Percentiles rank a stretch among this genome's conserved stretches.
phyloP scores from a whole-genome alignment of 2,797 vertebrate species.

The Siniperca obscura region DNA sequence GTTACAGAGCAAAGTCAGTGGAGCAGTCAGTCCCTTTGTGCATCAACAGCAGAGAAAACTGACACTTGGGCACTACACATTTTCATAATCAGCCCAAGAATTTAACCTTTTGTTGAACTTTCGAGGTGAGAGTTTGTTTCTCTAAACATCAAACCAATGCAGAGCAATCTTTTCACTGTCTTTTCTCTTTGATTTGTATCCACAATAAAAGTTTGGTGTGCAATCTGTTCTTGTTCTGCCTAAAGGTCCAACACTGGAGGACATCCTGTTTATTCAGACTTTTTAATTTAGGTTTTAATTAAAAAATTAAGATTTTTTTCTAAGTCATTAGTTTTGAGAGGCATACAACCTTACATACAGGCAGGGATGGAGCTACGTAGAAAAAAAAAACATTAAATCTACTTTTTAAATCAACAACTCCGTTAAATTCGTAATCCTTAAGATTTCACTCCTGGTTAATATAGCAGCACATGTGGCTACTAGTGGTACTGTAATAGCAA shows the following conservation, averaged over 20 bases:
- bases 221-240: constrained; percentile 12
- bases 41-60: constrained; percentile 8
- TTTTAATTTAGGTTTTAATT: constrained; percentile 25
- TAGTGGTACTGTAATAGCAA: neutral
- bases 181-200: constrained; percentile 9
- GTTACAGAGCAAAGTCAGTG: constrained; percentile 22
- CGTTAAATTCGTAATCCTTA: neutral
- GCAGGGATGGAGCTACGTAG: no score
- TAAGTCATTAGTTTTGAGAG: neutral
- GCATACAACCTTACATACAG: no score
- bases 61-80: neutral
- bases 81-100: neutral
- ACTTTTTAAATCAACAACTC: neutral
- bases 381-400: no score
- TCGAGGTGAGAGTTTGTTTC: neutral
- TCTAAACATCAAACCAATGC: neutral
- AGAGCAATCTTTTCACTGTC: neutral
- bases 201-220: neutral
- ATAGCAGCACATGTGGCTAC: neutral
- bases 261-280: constrained; percentile 1
- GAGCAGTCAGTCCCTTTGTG: neutral
- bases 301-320: neutral
- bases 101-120: neutral
- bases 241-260: neutral
- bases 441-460: neutral